A percentile compares a stretch with the other conserved stretches of the same genome.
These are phyloP conservation scores for Caenorhabditis macrosperma DNA, from an alignment of 2,888 invertebrate species.

Conservation along the genomic window DNA sequence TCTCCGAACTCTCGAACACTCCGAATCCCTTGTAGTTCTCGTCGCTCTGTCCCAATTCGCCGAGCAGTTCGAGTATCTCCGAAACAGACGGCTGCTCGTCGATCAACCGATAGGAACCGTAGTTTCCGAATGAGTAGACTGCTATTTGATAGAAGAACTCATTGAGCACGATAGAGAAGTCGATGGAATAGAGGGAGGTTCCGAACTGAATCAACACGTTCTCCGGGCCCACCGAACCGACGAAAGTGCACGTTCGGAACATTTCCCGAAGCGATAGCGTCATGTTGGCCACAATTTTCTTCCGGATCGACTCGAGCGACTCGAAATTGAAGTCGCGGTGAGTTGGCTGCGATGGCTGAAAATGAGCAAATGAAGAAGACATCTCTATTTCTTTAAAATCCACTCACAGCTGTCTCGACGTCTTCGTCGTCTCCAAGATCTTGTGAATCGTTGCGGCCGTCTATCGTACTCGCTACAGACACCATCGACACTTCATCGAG, in stretches of 20 bases:
- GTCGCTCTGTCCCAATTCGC: slow-evolving; percentile 8
- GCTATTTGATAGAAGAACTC: slow-evolving; percentile 90
- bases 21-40: slow-evolving; percentile 16
- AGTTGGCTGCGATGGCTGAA: slow-evolving; percentile 2
- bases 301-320: slow-evolving; percentile 20
- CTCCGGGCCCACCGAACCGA: slow-evolving; percentile 88
- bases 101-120: slow-evolving; percentile 85
- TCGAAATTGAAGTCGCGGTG: slow-evolving; percentile 48
- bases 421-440: slow-evolving; percentile 24
- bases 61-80: slow-evolving; percentile 35
- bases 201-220: slow-evolving; percentile 90
- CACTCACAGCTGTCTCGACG: too few relatives aligned
- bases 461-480: slow-evolving; percentile 22
- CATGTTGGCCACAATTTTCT: neutral
- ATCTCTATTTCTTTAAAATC: too few relatives aligned
- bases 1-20: slow-evolving; percentile 81
- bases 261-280: slow-evolving; percentile 83
- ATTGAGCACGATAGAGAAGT: slow-evolving; percentile 87
- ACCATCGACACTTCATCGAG: slow-evolving; percentile 45
- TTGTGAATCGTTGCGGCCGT: slow-evolving; percentile 33
- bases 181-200: slow-evolving; percentile 89
- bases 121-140: slow-evolving; percentile 93
- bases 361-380: too few relatives aligned
- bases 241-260: slow-evolving; percentile 90
- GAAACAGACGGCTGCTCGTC: slow-evolving; percentile 36